phyloP scores from a whole-genome alignment of 2,888 invertebrate genomes.

The Hyppa rectilinea region DNA sequence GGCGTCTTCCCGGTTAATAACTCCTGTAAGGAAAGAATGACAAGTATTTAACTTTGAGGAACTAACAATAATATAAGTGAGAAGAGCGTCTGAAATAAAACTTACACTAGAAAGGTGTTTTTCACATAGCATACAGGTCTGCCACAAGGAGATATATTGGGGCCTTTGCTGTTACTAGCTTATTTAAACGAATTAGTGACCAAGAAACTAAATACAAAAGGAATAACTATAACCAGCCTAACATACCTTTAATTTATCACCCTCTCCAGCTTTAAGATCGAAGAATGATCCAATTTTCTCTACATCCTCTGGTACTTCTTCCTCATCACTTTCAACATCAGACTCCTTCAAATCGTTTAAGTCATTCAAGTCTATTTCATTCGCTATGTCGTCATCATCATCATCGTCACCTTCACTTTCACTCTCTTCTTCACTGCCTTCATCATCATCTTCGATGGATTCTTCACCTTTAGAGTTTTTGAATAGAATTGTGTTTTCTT shows the following conservation, averaged over 20 bases:
- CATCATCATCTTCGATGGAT: conserved; percentile 51
- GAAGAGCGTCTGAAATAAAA: background rate
- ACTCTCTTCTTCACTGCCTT: conserved; percentile 55
- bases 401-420: conserved; percentile 63
- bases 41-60: background rate
- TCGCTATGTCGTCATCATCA: conserved; percentile 59
- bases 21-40: conserved; percentile 78
- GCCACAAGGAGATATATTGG: background rate
- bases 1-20: conserved; percentile 91
- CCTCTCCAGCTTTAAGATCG: conserved; percentile 78
- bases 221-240: background rate
- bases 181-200: background rate
- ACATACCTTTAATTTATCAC: conserved; percentile 82
- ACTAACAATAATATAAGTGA: background rate
- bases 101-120: too few species aligned
- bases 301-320: conserved; percentile 68
- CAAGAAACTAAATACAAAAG: background rate
- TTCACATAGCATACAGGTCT: background rate
- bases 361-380: conserved; percentile 70
- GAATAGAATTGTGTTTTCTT: conserved; percentile 50
- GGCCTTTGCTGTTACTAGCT: background rate
- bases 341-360: conserved; percentile 89
- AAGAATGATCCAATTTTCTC: conserved; percentile 80
- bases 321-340: conserved; percentile 80
- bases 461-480: conserved; percentile 54